A percentile compares a stretch with the other conserved stretches of the same genome.
Evolutionary conservation across 2,113 vertebrate genomes (phyloP).

Genomic region (Indicator indicator): DNA sequence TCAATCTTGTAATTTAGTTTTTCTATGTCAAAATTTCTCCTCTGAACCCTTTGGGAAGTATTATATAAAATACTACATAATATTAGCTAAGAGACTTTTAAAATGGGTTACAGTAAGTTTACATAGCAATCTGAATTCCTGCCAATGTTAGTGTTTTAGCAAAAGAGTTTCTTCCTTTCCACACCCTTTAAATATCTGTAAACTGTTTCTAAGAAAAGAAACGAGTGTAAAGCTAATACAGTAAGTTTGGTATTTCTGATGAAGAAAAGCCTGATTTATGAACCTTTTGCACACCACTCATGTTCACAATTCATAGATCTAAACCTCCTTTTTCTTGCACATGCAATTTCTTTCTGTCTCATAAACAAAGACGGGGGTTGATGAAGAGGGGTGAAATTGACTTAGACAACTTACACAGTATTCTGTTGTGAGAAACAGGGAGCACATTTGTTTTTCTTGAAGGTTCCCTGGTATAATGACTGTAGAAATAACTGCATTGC

Average conservation of each 20-base stretch:
- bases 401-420: background rate
- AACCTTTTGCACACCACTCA: background rate
- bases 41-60: background rate
- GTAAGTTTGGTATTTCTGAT: conserved; percentile 36
- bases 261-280: conserved; percentile 49
- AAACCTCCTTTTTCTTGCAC: background rate
- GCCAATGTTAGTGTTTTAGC: conserved; percentile 9
- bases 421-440: background rate
- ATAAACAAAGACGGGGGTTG: background rate
- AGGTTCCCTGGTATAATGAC: background rate
- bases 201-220: conserved; percentile 40
- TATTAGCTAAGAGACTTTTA: background rate
- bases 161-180: conserved; percentile 23
- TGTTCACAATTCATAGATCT: background rate
- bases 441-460: background rate
- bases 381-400: background rate
- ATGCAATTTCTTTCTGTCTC: conserved; percentile 3
- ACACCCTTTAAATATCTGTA: conserved; percentile 37
- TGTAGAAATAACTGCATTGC: conserved; percentile 20
- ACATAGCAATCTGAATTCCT: background rate
- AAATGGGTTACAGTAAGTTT: conserved; percentile 1
- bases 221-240: conserved; percentile 3
- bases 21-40: background rate
- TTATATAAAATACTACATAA: background rate
- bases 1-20: background rate